These are phyloP conservation scores for Tineola bisselliella DNA, from an alignment of 2,888 invertebrate genomes.

Conservation along the genomic window DNA sequence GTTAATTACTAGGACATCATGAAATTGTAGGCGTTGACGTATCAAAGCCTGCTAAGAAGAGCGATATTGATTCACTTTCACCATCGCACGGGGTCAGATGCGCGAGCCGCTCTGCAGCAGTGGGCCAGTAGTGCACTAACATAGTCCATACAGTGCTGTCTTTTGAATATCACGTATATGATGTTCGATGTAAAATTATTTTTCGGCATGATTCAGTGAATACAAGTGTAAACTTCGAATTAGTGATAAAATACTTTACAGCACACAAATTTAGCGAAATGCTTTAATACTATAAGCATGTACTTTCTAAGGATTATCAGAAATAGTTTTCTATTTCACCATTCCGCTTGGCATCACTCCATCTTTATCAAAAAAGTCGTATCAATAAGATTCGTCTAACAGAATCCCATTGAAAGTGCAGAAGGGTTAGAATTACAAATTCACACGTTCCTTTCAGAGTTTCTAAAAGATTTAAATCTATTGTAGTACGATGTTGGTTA, in stretches of 20 bases:
- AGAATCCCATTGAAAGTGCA: conserved; percentile 36
- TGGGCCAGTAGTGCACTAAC: conserved; percentile 41
- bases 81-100: conserved; percentile 57
- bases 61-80: conserved; percentile 61
- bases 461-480: conserved; percentile 39
- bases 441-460: conserved; percentile 30
- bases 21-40: not conserved
- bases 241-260: not conserved
- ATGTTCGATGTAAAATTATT: not conserved
- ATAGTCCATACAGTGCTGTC: conserved; percentile 47
- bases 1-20: conserved; percentile 22
- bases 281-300: not conserved
- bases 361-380: conserved; percentile 31
- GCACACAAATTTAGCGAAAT: not conserved
- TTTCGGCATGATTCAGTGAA: not conserved
- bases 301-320: not conserved
- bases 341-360: conserved; percentile 34
- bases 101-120: conserved; percentile 51
- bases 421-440: conserved; percentile 24
- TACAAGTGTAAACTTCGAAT: not conserved
- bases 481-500: conserved; percentile 25
- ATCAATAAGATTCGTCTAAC: conserved; percentile 33
- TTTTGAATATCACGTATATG: conserved; percentile 39
- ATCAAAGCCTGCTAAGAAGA: conserved; percentile 18
- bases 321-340: conserved; percentile 16